Base-by-base conservation (phyloP, 2,113 vertebrate species). In the Saimiri boliviensis region DNA sequence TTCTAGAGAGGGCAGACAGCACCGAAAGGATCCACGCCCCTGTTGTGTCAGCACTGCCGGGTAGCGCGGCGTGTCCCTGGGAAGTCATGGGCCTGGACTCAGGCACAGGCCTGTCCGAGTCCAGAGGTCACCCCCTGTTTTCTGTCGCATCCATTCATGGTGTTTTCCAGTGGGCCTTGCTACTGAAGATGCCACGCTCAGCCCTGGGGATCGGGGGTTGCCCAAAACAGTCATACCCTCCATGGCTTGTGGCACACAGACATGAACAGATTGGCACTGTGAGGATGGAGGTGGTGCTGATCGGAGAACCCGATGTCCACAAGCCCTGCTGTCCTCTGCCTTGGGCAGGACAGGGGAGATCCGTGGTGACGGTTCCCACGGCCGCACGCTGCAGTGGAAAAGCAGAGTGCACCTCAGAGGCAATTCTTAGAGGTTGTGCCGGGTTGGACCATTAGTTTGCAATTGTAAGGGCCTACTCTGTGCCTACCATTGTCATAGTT, bases 351-450 rank as follows among this genome's bases (percentile, higher is more conserved):
- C 58, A 30, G n/a, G 30, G 12, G 37, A 45, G 0, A 49, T 10
- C 32, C 40, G 49, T 45, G 89, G 12, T 0, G 1, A 68, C 10
- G 6, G 1, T 16, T 54, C 30, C 73, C 8, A 0, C 8, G 0
- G 32, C 32, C 32, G 13, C 58, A 1, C 0, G 0, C 16, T 17
- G 9, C 6, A 2, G 16, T 17, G 27, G 25, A 19, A 21, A 11
- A 1, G 12, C 10, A 6, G 42, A 4, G 4, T 9, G 3, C 32
- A n/a, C 47, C 40, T 58, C 6, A 0, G 13, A 16, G 49, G 49
- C 14, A 14, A 13, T 54, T 54, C n/a, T 58, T 14, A 1, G 0
- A 8, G 35, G 37, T 42, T 9, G 6, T 49, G n/a, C 86, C 12
- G 30, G 23, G 40, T 35, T 2, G 4, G 17, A 23, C 3, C 16